Evolutionary conservation across 2,113 vertebrate species (phyloP).

Genomic region (Cavia porcellus): DNA sequence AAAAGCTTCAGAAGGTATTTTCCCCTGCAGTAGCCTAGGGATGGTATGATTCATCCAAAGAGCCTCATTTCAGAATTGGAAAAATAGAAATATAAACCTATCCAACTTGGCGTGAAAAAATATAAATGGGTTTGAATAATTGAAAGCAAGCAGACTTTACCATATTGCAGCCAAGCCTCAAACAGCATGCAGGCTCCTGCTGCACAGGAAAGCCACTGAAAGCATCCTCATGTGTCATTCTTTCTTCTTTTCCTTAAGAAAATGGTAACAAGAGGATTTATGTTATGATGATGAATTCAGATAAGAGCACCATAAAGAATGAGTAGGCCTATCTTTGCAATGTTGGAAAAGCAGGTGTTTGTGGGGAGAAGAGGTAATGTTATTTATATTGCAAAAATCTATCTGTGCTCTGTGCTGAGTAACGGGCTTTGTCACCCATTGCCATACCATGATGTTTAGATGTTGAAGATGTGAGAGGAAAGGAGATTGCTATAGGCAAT

Average conservation of each 20-base stretch:
- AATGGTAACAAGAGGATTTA: slow-evolving; percentile 29
- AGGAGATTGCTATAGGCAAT: not conserved
- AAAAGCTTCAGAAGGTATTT: slow-evolving; percentile 56
- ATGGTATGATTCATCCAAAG: slow-evolving; percentile 73
- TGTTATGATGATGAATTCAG: slow-evolving; percentile 48
- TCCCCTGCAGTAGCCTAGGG: slow-evolving; percentile 60
- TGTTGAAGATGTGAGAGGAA: slow-evolving; percentile 13
- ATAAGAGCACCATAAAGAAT: slow-evolving; percentile 10
- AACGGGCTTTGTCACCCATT: not conserved
- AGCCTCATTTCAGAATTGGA: slow-evolving; percentile 67
- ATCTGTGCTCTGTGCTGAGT: not conserved
- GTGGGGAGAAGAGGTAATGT: not conserved
- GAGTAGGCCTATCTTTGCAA: slow-evolving; percentile 51
- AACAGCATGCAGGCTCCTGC: slow-evolving; percentile 67
- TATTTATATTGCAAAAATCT: slow-evolving; percentile 39
- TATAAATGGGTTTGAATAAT: slow-evolving; percentile 75
- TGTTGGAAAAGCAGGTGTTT: not conserved
- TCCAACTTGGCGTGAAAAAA: slow-evolving; percentile 76
- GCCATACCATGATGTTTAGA: not conserved
- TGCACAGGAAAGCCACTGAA: slow-evolving; percentile 59
- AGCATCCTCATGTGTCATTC: slow-evolving; percentile 52
- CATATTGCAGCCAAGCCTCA: slow-evolving; percentile 76
- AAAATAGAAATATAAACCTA: slow-evolving; percentile 79
- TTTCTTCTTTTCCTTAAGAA: slow-evolving; percentile 51
- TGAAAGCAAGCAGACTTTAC: slow-evolving; percentile 75